Base-by-base conservation (phyloP, 2,113 vertebrate species). In the Addax nasomaculatus region DNA sequence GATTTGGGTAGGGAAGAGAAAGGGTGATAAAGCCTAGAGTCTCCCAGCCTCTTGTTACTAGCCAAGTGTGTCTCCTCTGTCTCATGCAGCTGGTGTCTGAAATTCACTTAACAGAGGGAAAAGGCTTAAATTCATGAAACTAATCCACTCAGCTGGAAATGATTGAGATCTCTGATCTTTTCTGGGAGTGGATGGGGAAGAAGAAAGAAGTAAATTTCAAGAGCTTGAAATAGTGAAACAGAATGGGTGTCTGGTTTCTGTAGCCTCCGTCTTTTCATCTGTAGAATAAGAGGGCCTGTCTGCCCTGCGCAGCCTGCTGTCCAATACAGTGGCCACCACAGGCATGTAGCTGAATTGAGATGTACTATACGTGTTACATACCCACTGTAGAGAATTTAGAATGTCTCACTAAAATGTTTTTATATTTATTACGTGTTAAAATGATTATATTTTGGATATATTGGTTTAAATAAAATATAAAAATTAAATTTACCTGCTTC, bases 251-350 rank as follows among this genome's bases (percentile, higher is more conserved):
- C 12, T 4, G 73, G 0, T 27, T 76, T 55, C 53, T 57, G 13
- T 21, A 29, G 33, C 76, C 9, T 76, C 57, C 1, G 9, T 84
- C 33, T 57, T 81, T 39, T 73, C 33, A 6, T 27, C 53, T 85
- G 53, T 76, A 29, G 81, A 55, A 43, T 27, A n/a, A 15, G 49
- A 85, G 29, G 25, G 15, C 62, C 17, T 33, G 5, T n/a, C 49
- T 81, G 7, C 47, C 29, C 36, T 13, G 6, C 13, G 11, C 36
- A 23, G 67, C 23, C 36, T 0, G 0, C 47, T 29, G 11, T 23
- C 30, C 49, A 27, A 0, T 47, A 1, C 21, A 5, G 7, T 1
- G 14, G n/a, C 73, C 15, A 7, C 49, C 8, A 60, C 79, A 9
- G n/a, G 23, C 19, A 4, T 0, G 21, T 10, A 2, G 36, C 73